Conservation (phyloP, 1,140 invertebrate genomes). For the Phenacoccus solenopsis region DNA sequence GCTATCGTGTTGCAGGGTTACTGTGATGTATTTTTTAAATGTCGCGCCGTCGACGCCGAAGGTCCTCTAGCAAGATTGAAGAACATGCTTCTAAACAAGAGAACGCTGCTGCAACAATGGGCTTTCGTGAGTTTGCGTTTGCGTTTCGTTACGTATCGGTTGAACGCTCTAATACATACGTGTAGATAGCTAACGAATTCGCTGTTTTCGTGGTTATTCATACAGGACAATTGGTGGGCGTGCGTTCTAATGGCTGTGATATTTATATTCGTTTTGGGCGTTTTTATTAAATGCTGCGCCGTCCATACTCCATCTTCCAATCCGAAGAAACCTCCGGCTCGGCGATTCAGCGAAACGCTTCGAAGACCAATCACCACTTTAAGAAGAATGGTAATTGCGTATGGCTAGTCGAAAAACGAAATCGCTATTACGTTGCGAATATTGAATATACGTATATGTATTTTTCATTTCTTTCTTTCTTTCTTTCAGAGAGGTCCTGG, state of each 20-base stretch:
- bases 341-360: conserved; percentile 73
- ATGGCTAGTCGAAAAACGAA: conserved; percentile 4
- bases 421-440: background rate
- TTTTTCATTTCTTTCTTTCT: background rate
- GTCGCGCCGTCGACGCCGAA: conserved; percentile 93
- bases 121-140: conserved; percentile 47
- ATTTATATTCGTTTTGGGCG: conserved; percentile 89
- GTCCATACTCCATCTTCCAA: conserved; percentile 97
- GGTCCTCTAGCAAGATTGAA: conserved; percentile 92
- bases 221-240: conserved; percentile 89
- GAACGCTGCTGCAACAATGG: conserved; percentile 85
- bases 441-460: background rate
- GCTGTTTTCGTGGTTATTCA: background rate
- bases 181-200: too few relatives aligned
- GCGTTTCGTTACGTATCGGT: too few relatives aligned
- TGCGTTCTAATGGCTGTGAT: conserved; percentile 81
- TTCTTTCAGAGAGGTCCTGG: background rate
- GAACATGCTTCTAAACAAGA: conserved; percentile 86
- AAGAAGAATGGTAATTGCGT: conserved; percentile 53
- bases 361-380: conserved; percentile 78
- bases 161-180: too few relatives aligned
- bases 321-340: conserved; percentile 78
- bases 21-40: conserved; percentile 97
- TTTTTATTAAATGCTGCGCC: conserved; percentile 99
- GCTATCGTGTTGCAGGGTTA: conserved; percentile 55